Evolutionary conservation across 92 coral and sea anemone genomes (phyloP).

Genomic region (Phymanthus crucifer): DNA sequence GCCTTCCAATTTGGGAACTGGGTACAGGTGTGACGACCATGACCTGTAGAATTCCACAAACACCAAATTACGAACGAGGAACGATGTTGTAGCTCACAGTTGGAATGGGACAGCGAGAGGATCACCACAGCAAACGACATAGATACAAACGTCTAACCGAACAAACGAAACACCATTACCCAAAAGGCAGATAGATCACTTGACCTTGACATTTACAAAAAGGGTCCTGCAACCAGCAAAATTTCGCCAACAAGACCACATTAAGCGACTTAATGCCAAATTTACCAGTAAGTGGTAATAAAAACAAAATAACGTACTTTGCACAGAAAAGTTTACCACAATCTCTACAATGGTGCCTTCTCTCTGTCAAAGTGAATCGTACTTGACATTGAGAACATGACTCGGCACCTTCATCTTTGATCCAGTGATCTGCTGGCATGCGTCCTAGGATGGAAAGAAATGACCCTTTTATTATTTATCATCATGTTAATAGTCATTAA

Average conservation of each 20-base stretch:
- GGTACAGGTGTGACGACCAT: too few relatives aligned
- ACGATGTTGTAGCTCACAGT: too few relatives aligned
- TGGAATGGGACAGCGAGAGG: too few relatives aligned
- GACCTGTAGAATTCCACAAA: too few relatives aligned
- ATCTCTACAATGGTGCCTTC: slow-evolving; percentile 95
- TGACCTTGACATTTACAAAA: too few relatives aligned
- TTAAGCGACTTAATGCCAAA: neutral
- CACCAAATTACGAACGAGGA: too few relatives aligned
- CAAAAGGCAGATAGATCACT: too few relatives aligned
- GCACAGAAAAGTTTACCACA: slow-evolving; percentile 94
- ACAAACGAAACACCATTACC: too few relatives aligned
- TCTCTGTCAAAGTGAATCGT: slow-evolving; percentile 73
- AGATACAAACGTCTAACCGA: too few relatives aligned
- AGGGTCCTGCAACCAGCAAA: too few relatives aligned
- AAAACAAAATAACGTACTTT: slow-evolving; percentile 50
- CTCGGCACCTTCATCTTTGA: slow-evolving; percentile 88
- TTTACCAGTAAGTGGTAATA: neutral
- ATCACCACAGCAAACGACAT: too few relatives aligned
- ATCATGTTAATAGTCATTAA: neutral
- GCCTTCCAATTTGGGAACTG: too few relatives aligned
- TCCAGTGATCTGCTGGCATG: slow-evolving; percentile 96
- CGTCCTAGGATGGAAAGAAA: slow-evolving; percentile 59
- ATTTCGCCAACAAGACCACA: neutral
- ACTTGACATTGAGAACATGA: slow-evolving; percentile 74
- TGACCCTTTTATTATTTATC: neutral